Conservation (phyloP, 2,797 vertebrate genomes). For the Lateolabrax maculatus region DNA sequence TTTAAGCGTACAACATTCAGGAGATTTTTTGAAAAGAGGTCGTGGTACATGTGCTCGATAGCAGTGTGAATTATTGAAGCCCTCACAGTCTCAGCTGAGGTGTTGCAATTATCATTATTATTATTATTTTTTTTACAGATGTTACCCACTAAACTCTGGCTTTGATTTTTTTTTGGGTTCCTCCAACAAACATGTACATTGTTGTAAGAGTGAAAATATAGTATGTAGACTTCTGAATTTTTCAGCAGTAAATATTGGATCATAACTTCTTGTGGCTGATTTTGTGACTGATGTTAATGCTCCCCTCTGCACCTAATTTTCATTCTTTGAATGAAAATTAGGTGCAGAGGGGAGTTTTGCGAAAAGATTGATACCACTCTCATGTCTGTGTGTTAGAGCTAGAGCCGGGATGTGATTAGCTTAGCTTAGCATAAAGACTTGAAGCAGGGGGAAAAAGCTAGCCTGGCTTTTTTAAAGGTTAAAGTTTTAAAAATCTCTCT, state of each 20-base stretch:
- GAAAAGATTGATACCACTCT: not conserved
- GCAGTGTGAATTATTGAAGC: not conserved
- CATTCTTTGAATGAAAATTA: too few species aligned
- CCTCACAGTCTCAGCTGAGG: not conserved
- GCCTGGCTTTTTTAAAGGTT: too few species aligned
- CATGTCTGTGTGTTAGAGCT: not conserved
- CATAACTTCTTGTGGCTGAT: not conserved
- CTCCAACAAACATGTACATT: not conserved
- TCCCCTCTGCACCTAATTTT: not conserved
- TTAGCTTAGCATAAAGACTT: not conserved
- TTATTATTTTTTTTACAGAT: constrained; percentile 18
- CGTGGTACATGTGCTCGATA: not conserved
- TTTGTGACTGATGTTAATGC: not conserved
- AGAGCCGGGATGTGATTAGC: not conserved
- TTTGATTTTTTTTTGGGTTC: not conserved
- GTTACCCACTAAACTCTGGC: not conserved
- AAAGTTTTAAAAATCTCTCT: too few species aligned
- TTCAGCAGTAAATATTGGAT: not conserved
- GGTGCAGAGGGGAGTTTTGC: not conserved
- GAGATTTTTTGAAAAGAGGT: not conserved
- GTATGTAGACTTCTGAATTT: not conserved
- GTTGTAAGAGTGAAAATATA: not conserved
- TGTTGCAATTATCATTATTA: not conserved
- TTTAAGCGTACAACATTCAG: not conserved
- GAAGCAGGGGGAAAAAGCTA: not conserved